Evolutionary conservation across 2,797 vertebrate species (phyloP).

Genomic region (Lophius americanus): DNA sequence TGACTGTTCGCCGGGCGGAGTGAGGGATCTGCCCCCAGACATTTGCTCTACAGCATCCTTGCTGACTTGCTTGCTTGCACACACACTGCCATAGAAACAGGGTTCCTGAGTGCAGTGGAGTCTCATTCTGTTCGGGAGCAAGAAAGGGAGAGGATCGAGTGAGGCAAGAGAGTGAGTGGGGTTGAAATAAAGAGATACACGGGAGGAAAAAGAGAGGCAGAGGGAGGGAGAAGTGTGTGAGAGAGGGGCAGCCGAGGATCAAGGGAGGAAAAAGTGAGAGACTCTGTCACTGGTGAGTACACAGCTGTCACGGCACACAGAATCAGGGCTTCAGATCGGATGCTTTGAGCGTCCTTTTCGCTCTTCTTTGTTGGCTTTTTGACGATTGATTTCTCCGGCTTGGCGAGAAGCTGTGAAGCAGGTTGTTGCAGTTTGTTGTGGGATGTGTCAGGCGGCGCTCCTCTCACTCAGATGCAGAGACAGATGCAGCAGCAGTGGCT

Average conservation of each 20-base stretch:
- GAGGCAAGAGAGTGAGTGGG: conserved; percentile 38
- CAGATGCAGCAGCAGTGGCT: conserved; percentile 47
- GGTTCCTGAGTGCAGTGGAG: conserved; percentile 76
- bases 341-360: conserved; percentile 37
- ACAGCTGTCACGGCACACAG: conserved; percentile 63
- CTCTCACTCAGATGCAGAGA: conserved; percentile 28
- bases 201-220: not conserved
- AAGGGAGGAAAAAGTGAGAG: conserved; percentile 62
- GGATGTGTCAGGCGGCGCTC: conserved; percentile 26
- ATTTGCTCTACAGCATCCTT: conserved; percentile 78
- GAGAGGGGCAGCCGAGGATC: conserved; percentile 30
- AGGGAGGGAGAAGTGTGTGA: conserved; percentile 24
- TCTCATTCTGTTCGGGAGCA: conserved; percentile 79
- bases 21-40: conserved; percentile 79
- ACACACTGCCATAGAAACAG: conserved; percentile 83
- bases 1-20: conserved; percentile 65
- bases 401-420: conserved; percentile 57
- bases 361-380: conserved; percentile 46
- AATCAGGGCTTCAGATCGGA: conserved; percentile 54
- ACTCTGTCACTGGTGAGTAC: conserved; percentile 77
- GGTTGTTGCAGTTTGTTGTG: conserved; percentile 56
- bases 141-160: conserved; percentile 72
- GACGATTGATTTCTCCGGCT: conserved; percentile 46
- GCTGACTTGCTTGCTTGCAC: conserved; percentile 80
- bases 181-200: not conserved